phyloP scores from a whole-genome alignment of 2,888 invertebrate genomes.

The Calameuta filiformis region DNA sequence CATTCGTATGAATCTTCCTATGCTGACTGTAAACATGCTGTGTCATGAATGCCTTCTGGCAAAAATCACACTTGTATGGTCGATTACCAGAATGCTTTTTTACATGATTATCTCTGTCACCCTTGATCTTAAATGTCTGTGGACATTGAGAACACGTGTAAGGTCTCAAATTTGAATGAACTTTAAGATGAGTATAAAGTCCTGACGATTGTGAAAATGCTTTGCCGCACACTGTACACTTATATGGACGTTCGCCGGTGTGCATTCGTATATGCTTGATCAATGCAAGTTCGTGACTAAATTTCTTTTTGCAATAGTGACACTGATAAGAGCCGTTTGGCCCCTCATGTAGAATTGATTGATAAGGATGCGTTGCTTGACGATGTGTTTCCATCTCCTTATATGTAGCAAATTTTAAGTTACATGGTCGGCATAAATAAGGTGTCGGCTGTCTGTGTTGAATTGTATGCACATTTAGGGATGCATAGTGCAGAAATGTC shows the following conservation, averaged over 20 bases:
- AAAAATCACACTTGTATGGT: slow-evolving; percentile 34
- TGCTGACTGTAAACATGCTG: slow-evolving; percentile 34
- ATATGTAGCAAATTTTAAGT: slow-evolving; percentile 12
- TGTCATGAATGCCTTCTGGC: slow-evolving; percentile 34
- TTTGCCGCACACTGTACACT: slow-evolving; percentile 19
- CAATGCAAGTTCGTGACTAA: slow-evolving; percentile 26
- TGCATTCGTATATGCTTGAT: slow-evolving; percentile 32
- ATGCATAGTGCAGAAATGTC: slow-evolving; percentile 27
- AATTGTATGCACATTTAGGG: slow-evolving; percentile 12
- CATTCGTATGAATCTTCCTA: slow-evolving; percentile 18
- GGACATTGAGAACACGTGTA: slow-evolving; percentile 31
- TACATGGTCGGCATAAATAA: slow-evolving; percentile 16
- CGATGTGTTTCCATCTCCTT: slow-evolving; percentile 13
- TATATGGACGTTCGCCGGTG: slow-evolving; percentile 25
- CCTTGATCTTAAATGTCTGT: slow-evolving; percentile 31
- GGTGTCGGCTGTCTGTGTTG: slow-evolving; percentile 14
- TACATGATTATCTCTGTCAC: slow-evolving; percentile 32
- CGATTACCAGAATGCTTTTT: slow-evolving; percentile 31
- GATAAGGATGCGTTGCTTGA: slow-evolving; percentile 27
- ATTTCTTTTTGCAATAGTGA: slow-evolving; percentile 30
- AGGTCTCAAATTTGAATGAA: slow-evolving; percentile 30
- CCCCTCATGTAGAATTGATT: slow-evolving; percentile 24
- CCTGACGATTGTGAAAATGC: slow-evolving; percentile 33
- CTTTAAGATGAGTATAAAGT: slow-evolving; percentile 28
- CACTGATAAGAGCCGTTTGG: slow-evolving; percentile 24